Percentiles rank a stretch among this genome's conserved stretches.
Conservation (phyloP, 2,888 invertebrate species). For the Plebejus argus region DNA sequence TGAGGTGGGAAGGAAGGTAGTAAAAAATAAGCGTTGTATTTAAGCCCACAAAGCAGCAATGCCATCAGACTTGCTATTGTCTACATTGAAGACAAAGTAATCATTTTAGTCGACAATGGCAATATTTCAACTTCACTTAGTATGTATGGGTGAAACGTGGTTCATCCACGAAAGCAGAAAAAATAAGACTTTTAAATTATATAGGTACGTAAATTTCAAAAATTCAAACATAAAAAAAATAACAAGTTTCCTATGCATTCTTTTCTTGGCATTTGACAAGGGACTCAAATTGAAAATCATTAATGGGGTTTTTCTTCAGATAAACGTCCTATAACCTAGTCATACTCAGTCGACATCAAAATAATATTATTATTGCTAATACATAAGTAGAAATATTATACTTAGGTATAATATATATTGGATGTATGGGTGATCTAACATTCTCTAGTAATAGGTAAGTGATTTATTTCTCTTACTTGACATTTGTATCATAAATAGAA, state of each 20-base stretch:
- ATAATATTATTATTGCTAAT: slow-evolving; percentile 13
- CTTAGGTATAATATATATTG: no score
- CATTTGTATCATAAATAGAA: slow-evolving; percentile 32
- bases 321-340: slow-evolving; percentile 3
- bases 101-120: no score
- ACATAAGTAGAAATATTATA: background rate
- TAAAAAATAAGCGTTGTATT: no score
- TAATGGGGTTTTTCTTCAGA: background rate
- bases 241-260: no score
- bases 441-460: slow-evolving; percentile 20
- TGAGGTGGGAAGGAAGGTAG: no score
- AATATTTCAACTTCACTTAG: background rate
- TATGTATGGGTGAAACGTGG: background rate
- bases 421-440: background rate
- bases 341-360: slow-evolving; percentile 12
- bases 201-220: no score
- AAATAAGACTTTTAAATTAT: no score
- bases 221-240: no score
- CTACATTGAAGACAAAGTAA: no score
- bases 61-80: background rate
- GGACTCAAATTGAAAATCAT: background rate
- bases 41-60: background rate
- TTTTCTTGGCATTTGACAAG: background rate
- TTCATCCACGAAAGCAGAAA: background rate
- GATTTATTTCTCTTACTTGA: slow-evolving; percentile 9